phyloP scores from a whole-genome alignment of 92 coral and sea anemone species.

The Montipora capitata region DNA sequence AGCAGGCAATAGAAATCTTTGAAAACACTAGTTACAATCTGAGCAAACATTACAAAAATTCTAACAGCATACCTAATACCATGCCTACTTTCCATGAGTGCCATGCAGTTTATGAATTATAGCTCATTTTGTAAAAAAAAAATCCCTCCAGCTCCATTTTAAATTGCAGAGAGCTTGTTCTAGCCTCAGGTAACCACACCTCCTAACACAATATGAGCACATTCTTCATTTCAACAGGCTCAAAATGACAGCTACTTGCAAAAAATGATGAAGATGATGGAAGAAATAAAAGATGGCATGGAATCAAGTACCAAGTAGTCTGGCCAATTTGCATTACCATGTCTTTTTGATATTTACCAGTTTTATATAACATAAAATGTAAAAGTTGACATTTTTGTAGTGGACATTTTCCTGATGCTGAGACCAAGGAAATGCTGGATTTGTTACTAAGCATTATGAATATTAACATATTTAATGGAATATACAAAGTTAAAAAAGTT shows the following conservation, averaged over 20 bases:
- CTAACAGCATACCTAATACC: too few species aligned
- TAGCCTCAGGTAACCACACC: too few species aligned
- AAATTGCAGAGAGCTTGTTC: too few species aligned
- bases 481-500: too few species aligned
- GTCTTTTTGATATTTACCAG: not conserved
- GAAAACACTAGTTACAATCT: too few species aligned
- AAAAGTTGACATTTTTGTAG: not conserved
- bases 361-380: not conserved
- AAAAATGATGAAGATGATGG: constrained; percentile 25
- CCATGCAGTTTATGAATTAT: too few species aligned
- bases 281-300: constrained; percentile 8
- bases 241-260: not conserved
- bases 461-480: not conserved
- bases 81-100: too few species aligned
- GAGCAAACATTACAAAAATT: too few species aligned
- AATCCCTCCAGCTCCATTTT: too few species aligned
- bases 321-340: not conserved
- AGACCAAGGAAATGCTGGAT: not conserved
- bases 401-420: not conserved
- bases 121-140: not conserved
- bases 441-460: not conserved
- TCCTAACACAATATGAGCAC: too few species aligned
- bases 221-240: not conserved
- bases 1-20: too few species aligned
- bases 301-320: constrained; percentile 31